A percentile compares a stretch with the other conserved stretches of the same genome.
These are phyloP conservation scores for Tricholaema leucomelas DNA, from an alignment of 2,113 vertebrate species.

Conservation along the genomic window DNA sequence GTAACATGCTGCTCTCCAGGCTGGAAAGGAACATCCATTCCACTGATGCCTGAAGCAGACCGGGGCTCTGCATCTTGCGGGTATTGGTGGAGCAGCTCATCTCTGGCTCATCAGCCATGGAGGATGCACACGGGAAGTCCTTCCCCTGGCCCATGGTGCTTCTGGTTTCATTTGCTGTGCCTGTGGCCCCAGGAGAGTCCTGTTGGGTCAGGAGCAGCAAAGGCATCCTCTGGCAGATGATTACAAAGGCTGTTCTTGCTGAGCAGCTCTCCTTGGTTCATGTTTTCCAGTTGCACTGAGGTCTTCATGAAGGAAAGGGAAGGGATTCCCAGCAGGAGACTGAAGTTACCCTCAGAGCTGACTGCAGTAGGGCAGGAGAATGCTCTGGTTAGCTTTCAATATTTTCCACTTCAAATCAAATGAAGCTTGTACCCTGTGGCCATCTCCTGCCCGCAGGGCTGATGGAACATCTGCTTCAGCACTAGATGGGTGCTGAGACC, in stretches of 20 bases:
- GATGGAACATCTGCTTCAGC: not conserved
- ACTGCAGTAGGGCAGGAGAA: not conserved
- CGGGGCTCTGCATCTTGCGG: not conserved
- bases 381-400: not conserved
- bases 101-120: not conserved
- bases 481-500: not conserved
- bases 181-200: not conserved
- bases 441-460: not conserved
- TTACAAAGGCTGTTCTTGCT: not conserved
- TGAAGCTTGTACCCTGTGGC: not conserved
- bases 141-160: not conserved
- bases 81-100: not conserved
- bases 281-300: conserved; percentile 18
- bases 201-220: not conserved
- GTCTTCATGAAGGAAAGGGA: not conserved
- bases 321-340: not conserved
- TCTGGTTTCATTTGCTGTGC: not conserved
- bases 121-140: not conserved
- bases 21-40: not conserved
- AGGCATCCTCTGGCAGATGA: not conserved
- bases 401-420: not conserved
- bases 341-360: not conserved
- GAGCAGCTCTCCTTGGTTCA: not conserved
- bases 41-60: not conserved
- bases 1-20: not conserved